Base-by-base conservation (phyloP, 2,888 invertebrate genomes). In the Campoplex capitator region DNA sequence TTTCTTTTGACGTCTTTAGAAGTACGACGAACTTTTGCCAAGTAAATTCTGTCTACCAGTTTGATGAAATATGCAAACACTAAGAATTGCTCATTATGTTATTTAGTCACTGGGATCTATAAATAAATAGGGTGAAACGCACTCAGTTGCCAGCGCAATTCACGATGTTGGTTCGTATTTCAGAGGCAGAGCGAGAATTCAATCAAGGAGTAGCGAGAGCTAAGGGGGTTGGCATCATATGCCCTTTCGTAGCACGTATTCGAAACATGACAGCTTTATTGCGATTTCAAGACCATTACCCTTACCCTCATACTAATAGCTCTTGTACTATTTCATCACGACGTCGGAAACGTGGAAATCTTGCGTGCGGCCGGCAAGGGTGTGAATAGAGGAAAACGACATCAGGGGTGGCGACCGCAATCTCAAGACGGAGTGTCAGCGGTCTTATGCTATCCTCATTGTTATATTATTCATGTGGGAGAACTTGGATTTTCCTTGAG, bases 291-390 rank as follows among this genome's bases (percentile, higher is more conserved):
- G 65, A 83, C 83, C 76, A 80, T 83, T 83, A 83, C 75, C 76
- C 85, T 78, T 77, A 79, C 86, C 32, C 83, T 71, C 48, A 13
- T 56, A 45, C 71, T 80, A 86, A 83, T 76, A 71, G 48, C 51
- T 79, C 83, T 74, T 35, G 79, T 65, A 68, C 71, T 86, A 76
- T 58, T 86, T 68, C 65, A 67, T 76, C 76, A 56, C 65, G 51
- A 70, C 62, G 70, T 51, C 83, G 78, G 82, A 82, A 78, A 82
- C 78, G 79, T 67, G 74, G 82, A 79, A 83, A 83, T 86, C 78
- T 70, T 56, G 71, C 76, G 73, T 54, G 51, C 70, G 74, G 54
- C 6, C 35, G 23, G 45, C 16, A 48, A 16, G 75, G 45, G 51
- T 56, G 70, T 23, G 56, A 32, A 9, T 58, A 58, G 70, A 48